Percentiles rank a stretch among this genome's conserved stretches.
Evolutionary conservation across 2,113 vertebrate species (phyloP).

Genomic region (Caloenas nicobarica): DNA sequence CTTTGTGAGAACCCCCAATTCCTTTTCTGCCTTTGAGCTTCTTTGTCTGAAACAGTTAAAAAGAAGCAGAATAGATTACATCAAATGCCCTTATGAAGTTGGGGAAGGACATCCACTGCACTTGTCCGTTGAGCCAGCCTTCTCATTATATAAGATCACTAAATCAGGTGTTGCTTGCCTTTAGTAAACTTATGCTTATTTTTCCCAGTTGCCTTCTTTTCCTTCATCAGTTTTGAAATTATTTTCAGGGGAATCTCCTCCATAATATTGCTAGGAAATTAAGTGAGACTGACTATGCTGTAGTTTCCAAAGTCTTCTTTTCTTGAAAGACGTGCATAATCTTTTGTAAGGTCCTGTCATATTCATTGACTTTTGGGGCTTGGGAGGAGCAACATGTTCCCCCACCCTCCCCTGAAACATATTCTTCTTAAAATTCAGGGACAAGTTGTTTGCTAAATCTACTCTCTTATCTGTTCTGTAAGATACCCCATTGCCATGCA

Average conservation of each 20-base stretch:
- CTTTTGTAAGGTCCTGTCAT: neutral
- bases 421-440: neutral
- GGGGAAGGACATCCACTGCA: neutral
- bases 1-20: neutral
- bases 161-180: neutral
- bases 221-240: neutral
- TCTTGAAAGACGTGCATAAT: neutral
- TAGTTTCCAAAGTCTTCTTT: neutral
- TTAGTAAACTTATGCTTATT: neutral
- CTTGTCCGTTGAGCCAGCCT: neutral
- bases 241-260: neutral
- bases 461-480: neutral
- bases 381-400: neutral
- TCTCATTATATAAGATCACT: neutral
- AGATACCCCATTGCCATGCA: neutral
- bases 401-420: neutral
- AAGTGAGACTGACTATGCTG: neutral
- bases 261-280: neutral
- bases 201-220: neutral
- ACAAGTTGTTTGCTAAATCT: neutral
- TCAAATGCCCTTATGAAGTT: neutral
- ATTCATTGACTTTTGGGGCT: neutral
- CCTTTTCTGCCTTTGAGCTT: neutral
- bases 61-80: neutral
- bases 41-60: accelerated